phyloP scores from a whole-genome alignment of 2,888 invertebrate species.

The Petrolisthes cinctipes region DNA sequence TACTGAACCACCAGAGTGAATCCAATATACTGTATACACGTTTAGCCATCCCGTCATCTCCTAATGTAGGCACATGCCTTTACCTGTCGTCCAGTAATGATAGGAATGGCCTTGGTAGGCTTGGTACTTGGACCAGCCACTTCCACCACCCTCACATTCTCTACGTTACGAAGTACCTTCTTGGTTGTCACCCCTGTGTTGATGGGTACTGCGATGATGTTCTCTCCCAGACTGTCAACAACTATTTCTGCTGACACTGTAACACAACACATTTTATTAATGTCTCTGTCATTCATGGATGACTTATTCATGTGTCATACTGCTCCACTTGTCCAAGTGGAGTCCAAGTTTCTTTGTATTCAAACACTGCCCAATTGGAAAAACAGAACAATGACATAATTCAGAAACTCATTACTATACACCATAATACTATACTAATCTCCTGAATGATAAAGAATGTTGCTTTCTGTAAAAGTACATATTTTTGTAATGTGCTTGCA shows the following conservation, averaged over 20 bases:
- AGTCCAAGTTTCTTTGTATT: not conserved
- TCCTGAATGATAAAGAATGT: not conserved
- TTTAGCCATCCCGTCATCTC: no score
- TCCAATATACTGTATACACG: not conserved
- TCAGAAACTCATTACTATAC: not conserved
- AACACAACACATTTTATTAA: not conserved
- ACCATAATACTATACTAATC: not conserved
- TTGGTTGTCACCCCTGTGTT: not conserved
- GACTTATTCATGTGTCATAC: not conserved
- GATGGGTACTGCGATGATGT: slow-evolving; percentile 20
- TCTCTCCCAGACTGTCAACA: slow-evolving; percentile 38
- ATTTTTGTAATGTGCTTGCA: no score
- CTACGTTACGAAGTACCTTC: not conserved
- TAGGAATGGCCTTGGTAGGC: not conserved
- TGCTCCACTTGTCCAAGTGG: not conserved
- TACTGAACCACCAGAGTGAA: no score
- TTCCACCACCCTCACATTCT: not conserved
- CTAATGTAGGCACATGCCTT: no score
- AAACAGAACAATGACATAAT: not conserved
- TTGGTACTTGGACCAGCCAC: slow-evolving; percentile 4
- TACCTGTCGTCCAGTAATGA: not conserved
- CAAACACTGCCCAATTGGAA: not conserved
- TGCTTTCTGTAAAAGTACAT: no score
- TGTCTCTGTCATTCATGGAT: not conserved
- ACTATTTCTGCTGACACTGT: slow-evolving; percentile 48